Evolutionary conservation across 2,888 invertebrate species (phyloP), one percentile per base, ranked within the genome.

Genomic region (Craniophora ligustri): DNA sequence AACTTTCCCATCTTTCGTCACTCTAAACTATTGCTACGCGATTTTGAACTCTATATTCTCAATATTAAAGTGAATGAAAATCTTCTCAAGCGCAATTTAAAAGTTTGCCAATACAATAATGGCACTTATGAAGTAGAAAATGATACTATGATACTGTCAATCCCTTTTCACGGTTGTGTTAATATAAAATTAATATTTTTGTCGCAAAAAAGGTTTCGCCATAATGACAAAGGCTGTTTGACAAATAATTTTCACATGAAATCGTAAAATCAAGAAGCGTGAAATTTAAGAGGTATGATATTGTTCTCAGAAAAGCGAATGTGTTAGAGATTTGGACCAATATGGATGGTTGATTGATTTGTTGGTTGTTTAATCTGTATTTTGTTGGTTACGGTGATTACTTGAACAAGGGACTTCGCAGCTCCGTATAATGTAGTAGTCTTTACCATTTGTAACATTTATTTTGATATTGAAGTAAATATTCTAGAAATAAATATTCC

Each of bases 181-280:
- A 91, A 91, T 92, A 89, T 89, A 84, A 89, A 91, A 89, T 92
- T 91, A 91, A 91, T 92, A 88, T 85, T 85, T 85, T 66, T 79
- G 81, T 78, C 77, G 15, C 38, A 45, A 65, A 68, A 79, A 79
- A 82, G 78, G 70, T 48, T 51, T 45, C 57, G 51, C 66, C 70
- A 51, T 65, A 64, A n/a, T 68, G 65, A 80, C 80, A 78, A 72
- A 71, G 55, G 54, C 66, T 76, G 78, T 81, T 81, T 81, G 78
- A 81, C 78, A 80, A 79, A 77, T 79, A 74, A 81, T 80, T 80
- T 83, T 81, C 78, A 82, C 77, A 76, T 75, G 75, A 78, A 77
- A 77, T 71, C 79, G 75, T 74, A 54, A 71, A 68, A 60, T 57
- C 64, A 78, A 78, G 76, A 64, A 75, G 69, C 81, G 81, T 80